Conservation (phyloP, 2,113 vertebrate genomes). For the Pitta sordida region DNA sequence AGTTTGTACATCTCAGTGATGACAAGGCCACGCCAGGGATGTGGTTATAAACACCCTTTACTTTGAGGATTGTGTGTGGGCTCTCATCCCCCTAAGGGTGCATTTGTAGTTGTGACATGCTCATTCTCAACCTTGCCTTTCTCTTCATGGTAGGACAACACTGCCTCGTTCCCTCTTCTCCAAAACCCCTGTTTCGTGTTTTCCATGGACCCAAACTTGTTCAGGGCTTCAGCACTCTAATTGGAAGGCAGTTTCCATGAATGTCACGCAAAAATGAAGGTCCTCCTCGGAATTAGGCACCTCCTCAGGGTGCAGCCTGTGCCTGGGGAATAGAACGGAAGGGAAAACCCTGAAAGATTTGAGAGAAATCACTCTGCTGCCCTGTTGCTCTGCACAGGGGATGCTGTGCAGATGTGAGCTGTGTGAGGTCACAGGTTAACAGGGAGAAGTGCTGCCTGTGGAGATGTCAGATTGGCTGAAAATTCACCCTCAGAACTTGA, state of each 20-base stretch:
- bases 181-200: neutral
- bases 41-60: neutral
- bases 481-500: neutral
- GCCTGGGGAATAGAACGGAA: neutral
- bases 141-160: neutral
- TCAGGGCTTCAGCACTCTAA: neutral
- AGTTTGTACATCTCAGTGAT: neutral
- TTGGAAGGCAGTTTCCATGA: neutral
- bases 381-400: neutral
- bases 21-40: neutral
- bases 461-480: neutral
- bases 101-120: neutral
- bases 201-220: neutral
- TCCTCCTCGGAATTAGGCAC: neutral
- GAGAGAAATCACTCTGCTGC: neutral
- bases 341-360: neutral
- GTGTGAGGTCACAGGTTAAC: constrained; percentile 55
- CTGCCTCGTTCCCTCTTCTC: neutral
- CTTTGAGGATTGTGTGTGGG: neutral
- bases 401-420: neutral
- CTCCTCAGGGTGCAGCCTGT: neutral
- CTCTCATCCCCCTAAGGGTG: neutral
- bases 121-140: neutral
- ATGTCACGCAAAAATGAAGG: neutral
- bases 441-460: constrained; percentile 27